phyloP scores from a whole-genome alignment of 2,797 vertebrate genomes.

The Centropyge bicolor region DNA sequence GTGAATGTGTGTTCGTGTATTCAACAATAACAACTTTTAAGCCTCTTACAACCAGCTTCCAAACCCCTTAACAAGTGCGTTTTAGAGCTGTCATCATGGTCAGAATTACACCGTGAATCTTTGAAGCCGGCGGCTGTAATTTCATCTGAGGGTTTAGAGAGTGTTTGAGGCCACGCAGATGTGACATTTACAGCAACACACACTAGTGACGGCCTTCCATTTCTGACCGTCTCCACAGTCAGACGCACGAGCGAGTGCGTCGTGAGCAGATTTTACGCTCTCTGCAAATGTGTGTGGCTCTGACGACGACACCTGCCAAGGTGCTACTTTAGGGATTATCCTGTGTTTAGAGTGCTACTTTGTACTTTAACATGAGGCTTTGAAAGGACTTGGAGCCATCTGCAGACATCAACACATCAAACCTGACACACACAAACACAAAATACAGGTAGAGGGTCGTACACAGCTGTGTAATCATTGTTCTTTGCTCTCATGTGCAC shows the following conservation, averaged over 20 bases:
- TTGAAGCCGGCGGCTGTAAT: slow-evolving; percentile 59
- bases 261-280: slow-evolving; percentile 6
- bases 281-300: slow-evolving; percentile 45
- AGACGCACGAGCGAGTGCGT: background rate
- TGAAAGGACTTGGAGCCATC: slow-evolving; percentile 53
- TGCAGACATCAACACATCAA: slow-evolving; percentile 68
- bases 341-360: slow-evolving; percentile 64
- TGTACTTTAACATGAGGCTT: slow-evolving; percentile 64
- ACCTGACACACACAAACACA: slow-evolving; percentile 47
- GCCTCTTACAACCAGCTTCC: slow-evolving; percentile 40
- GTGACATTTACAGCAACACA: slow-evolving; percentile 30
- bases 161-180: slow-evolving; percentile 3
- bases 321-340: slow-evolving; percentile 74
- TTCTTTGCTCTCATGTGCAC: slow-evolving; percentile 41
- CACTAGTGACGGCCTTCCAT: background rate
- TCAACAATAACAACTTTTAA: slow-evolving; percentile 69
- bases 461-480: slow-evolving; percentile 65
- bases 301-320: slow-evolving; percentile 46
- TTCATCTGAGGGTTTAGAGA: slow-evolving; percentile 14
- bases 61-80: slow-evolving; percentile 53
- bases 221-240: background rate
- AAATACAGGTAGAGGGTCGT: slow-evolving; percentile 55
- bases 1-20: slow-evolving; percentile 29
- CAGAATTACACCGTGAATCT: slow-evolving; percentile 65
- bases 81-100: slow-evolving; percentile 72